Evolutionary conservation across 2,113 vertebrate genomes (phyloP), one percentile per base, ranked within the genome.

Genomic region (Butorides virescens): DNA sequence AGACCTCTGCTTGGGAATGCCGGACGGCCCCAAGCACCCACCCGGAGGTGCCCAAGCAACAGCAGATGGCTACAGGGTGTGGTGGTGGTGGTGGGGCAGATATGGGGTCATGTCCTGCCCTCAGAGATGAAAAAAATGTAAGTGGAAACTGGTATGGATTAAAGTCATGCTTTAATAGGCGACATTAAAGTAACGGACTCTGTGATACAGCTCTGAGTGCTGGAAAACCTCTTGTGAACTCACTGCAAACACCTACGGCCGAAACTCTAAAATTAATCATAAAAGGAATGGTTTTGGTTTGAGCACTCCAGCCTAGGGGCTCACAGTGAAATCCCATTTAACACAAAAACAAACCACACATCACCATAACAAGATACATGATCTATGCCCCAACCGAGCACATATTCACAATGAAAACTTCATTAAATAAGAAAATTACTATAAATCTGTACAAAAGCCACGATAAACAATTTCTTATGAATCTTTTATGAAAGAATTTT

Each of bases 141-240:
- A 76, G n/a, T 74, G 58, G 74, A 94, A 91, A 91, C 49, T 4
- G 46, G 50, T 67, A 29, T 5, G 66, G 70, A 82, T 39, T 75
- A 1, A 97, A 95, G n/a, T 95, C 95, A 94, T 97, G 96, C 95
- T 97, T 97, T 97, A 97, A 97, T 97, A 93, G 75, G 71, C 25
- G 52, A 86, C 58, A 89, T 79, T 18, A 92, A 80, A 2, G 1
- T 5, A 84, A 92, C 42, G 86, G 44, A 80, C 30, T 52, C 71
- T 13, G 26, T 27, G 32, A 83, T 81, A 93, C 92, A 96, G 76
- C 76, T 93, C 73, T 3, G 15, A 77, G 50, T 42, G 83, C 91
- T 62, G 70, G 68, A 85, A 68, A 92, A 94, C 47, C 87, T 20
- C 50, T 65, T 32, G 46, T 30, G 50, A 94, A 71, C 73, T 76